Evolutionary conservation across 2,113 vertebrate species (phyloP).

Genomic region (Cyphomyrus discorhynchus): DNA sequence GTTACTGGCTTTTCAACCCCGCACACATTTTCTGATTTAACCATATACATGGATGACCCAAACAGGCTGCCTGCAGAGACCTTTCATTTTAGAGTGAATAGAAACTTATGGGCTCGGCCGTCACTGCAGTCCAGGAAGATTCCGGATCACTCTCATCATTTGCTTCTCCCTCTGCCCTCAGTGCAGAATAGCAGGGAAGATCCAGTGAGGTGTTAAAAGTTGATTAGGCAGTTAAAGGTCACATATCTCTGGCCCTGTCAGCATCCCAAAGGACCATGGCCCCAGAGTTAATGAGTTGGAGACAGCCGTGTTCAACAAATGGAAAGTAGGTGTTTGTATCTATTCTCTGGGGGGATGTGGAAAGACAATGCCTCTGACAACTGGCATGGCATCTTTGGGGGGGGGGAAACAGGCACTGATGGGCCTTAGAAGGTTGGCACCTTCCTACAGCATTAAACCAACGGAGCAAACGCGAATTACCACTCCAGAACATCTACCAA

Average conservation of each 20-base stretch:
- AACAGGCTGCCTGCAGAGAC: background rate
- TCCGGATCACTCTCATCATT: slow-evolving; percentile 23
- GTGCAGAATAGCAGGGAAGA: slow-evolving; percentile 22
- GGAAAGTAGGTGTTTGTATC: slow-evolving; percentile 19
- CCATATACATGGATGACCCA: background rate
- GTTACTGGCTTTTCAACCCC: background rate
- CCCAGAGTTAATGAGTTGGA: slow-evolving; percentile 61
- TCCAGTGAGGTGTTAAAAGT: slow-evolving; percentile 65
- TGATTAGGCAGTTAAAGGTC: slow-evolving; percentile 73
- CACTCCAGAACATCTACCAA: background rate
- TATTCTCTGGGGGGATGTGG: slow-evolving; percentile 15
- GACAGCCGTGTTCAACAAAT: slow-evolving; percentile 31
- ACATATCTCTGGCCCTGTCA: slow-evolving; percentile 56
- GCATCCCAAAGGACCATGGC: slow-evolving; percentile 52
- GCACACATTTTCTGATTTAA: background rate
- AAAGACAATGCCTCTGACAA: slow-evolving; percentile 19
- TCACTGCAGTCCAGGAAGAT: slow-evolving; percentile 20
- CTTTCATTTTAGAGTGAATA: slow-evolving; percentile 18
- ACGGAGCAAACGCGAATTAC: background rate
- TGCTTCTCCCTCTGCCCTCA: slow-evolving; percentile 20
- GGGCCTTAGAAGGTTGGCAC: background rate
- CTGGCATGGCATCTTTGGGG: slow-evolving; percentile 21
- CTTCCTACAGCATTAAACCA: background rate
- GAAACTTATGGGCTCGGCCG: slow-evolving; percentile 4
- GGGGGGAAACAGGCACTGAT: background rate